These are phyloP conservation scores for Dermochelys coriacea DNA, from an alignment of 2,797 vertebrate genomes.

Conservation along the genomic window DNA sequence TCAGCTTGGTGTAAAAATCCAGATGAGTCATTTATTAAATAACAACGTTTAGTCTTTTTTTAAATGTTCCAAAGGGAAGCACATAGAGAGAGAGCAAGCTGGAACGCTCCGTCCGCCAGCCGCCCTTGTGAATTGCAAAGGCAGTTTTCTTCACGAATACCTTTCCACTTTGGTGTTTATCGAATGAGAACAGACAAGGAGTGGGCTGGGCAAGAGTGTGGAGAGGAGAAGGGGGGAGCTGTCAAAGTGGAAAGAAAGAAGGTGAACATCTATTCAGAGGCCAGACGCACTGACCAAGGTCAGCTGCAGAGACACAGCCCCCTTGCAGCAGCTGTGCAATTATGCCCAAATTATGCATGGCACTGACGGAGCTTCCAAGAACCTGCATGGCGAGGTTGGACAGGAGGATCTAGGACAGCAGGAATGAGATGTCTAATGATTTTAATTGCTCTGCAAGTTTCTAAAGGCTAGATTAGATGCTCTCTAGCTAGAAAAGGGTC, in stretches of 20 bases:
- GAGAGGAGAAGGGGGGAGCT: slow-evolving; percentile 53
- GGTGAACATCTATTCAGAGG: slow-evolving; percentile 76
- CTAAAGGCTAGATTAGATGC: slow-evolving; percentile 69
- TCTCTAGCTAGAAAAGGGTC: slow-evolving; percentile 46
- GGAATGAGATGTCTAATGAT: slow-evolving; percentile 61
- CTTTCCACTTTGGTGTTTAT: background rate
- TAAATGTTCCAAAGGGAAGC: background rate
- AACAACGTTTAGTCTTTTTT: slow-evolving; percentile 26
- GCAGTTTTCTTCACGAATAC: slow-evolving; percentile 44
- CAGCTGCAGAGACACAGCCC: slow-evolving; percentile 70
- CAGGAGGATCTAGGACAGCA: slow-evolving; percentile 37
- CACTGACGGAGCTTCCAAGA: slow-evolving; percentile 57
- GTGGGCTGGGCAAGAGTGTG: slow-evolving; percentile 24
- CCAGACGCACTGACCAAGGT: slow-evolving; percentile 78
- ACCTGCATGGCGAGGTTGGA: slow-evolving; percentile 30
- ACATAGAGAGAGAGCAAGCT: background rate
- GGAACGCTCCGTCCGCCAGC: background rate
- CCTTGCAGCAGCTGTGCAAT: slow-evolving; percentile 79
- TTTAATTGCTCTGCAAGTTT: slow-evolving; percentile 73
- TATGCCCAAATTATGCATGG: slow-evolving; percentile 79
- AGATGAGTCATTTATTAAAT: slow-evolving; percentile 55
- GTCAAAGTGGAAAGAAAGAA: slow-evolving; percentile 78
- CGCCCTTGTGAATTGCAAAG: slow-evolving; percentile 22
- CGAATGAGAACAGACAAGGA: slow-evolving; percentile 58
- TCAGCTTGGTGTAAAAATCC: background rate